Evolutionary conservation across 2,113 vertebrate genomes (phyloP).

Genomic region (Sorex fumeus): DNA sequence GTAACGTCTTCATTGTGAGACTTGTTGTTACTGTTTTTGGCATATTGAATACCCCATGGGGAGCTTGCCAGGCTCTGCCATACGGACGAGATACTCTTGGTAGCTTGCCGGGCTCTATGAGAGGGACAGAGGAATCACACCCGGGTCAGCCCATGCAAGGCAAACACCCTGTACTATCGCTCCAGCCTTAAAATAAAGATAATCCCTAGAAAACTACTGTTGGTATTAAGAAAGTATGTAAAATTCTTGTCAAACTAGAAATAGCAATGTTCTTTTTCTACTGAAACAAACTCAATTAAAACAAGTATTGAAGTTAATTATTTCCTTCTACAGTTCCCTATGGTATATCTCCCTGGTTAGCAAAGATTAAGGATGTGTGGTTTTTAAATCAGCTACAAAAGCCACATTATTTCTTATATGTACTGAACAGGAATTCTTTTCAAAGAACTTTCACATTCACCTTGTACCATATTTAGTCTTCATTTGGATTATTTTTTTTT

Average conservation of each 20-base stretch:
- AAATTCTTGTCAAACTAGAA: slow-evolving; percentile 22
- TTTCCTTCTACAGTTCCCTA: background rate
- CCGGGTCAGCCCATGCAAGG: too few species aligned
- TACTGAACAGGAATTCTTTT: background rate
- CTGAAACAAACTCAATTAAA: slow-evolving; percentile 42
- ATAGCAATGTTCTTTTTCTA: slow-evolving; percentile 15
- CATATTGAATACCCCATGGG: too few species aligned
- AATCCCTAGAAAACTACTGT: slow-evolving; percentile 1
- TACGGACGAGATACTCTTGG: too few species aligned
- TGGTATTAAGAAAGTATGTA: slow-evolving; percentile 26
- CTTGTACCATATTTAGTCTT: slow-evolving; percentile 18
- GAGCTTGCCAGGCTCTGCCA: too few species aligned
- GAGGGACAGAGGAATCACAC: too few species aligned
- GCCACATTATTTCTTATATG: background rate
- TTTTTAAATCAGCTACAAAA: background rate
- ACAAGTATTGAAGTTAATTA: slow-evolving; percentile 10
- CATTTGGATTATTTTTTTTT: background rate
- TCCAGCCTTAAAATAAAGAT: background rate
- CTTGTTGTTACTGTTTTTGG: too few species aligned
- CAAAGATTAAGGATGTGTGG: background rate
- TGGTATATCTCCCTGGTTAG: slow-evolving; percentile 1
- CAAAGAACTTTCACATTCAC: slow-evolving; percentile 32
- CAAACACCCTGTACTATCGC: too few species aligned
- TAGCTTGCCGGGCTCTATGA: too few species aligned
- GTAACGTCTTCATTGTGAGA: too few species aligned